Base-by-base conservation (phyloP, 1,140 invertebrate genomes). In the Orchestia grillus region DNA sequence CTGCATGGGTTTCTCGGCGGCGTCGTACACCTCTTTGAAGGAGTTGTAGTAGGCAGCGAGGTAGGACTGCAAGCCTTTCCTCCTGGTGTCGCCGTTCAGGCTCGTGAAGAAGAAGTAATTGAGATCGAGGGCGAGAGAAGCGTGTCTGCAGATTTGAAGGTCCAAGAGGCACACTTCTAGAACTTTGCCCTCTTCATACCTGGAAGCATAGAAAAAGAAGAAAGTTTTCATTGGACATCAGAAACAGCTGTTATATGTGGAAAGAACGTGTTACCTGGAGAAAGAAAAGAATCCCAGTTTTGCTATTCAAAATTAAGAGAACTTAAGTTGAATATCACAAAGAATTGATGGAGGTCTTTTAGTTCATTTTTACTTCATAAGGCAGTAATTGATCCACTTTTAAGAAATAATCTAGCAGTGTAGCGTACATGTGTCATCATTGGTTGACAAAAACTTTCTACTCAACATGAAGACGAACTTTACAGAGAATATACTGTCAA, bases 21-120 rank as follows among this genome's bases (percentile, higher is more conserved):
- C 92, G 47, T 40, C 44, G 23, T 44, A 45, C 41, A 94, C 92
- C 40, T 23, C 43, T 45, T 47, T 94, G 92, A 94, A 94, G 3
- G 92, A 6, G 19, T 94, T 44, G 44, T 94, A 94, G 36, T 94
- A 94, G 4, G 92, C 43, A 15, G 92, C 40, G 28, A 94, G 92
- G 40, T 45, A 94, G 23, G 92, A 40, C 40, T 44, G 45, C 43
- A 94, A 44, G 40, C 92, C 92, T 94, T 94, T 94, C 92, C 40
- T 94, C 92, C 92, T 94, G 41, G 92, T 94, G 92, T 95, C 95
- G 41, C 95, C 53, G 87, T 95, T 95, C 57, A 95, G 11, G 40
- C 95, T 87, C 95, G 87, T 57, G n/a, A 87, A 95, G 19, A 95
- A 62, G 44, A 95, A 95, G 53, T 95, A 77, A 44, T 95, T 95